Percentiles rank a stretch among this genome's conserved stretches.
phyloP scores from a whole-genome alignment of 1,140 invertebrate species.

The Ectropis grisescens region DNA sequence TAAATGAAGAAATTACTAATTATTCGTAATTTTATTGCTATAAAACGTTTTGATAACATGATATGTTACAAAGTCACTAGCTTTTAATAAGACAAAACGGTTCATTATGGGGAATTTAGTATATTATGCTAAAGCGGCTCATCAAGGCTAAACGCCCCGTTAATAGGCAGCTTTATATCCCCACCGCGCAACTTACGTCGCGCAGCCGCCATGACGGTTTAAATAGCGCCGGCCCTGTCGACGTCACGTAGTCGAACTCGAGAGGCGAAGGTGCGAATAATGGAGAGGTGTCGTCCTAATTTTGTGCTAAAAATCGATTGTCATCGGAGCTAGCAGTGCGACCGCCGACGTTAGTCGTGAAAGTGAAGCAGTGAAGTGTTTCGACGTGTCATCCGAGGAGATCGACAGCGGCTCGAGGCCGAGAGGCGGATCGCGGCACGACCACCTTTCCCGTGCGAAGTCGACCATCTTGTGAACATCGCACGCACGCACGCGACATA shows the following conservation, averaged over 20 bases:
- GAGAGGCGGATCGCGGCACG: constrained; percentile 27
- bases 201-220: constrained; percentile 53
- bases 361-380: constrained; percentile 61
- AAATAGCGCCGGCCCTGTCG: constrained; percentile 36
- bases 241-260: constrained; percentile 63
- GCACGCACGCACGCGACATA: constrained; percentile 21
- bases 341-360: constrained; percentile 54
- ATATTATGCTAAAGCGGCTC: too few relatives aligned
- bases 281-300: constrained; percentile 63
- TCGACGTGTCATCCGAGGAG: constrained; percentile 63
- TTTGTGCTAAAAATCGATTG: constrained; percentile 50
- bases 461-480: constrained; percentile 52
- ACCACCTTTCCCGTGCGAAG: constrained; percentile 11
- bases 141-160: constrained; percentile 1
- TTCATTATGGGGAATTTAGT: too few relatives aligned
- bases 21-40: too few relatives aligned
- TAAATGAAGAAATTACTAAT: too few relatives aligned
- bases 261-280: constrained; percentile 62
- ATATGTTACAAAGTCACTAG: too few relatives aligned
- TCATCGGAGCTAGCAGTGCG: constrained; percentile 64
- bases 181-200: constrained; percentile 32
- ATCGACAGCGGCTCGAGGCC: constrained; percentile 61
- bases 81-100: too few relatives aligned
- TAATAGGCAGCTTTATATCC: constrained; percentile 40
- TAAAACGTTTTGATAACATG: too few relatives aligned